Base-by-base conservation (phyloP, 2,113 vertebrate genomes). In the Sisor rabdophorus region DNA sequence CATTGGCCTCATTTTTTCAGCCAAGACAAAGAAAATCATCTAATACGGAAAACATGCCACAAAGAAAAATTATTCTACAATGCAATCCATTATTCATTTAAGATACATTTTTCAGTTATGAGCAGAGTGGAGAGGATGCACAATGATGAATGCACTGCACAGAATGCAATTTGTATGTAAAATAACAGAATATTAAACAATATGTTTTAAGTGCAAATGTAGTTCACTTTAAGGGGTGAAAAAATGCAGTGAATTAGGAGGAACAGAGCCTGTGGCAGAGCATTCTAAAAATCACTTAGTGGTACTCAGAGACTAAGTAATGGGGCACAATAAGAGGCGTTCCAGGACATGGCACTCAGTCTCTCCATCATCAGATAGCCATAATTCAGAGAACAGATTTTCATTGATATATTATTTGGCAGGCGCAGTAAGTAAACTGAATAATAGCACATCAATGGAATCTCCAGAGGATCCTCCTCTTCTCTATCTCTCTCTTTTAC, bases 91-190 rank as follows among this genome's bases (percentile, higher is more conserved):
- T 91, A 91, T 91, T 91, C 91, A 92, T 92, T 90, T 90, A 87
- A 81, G 88, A 92, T 90, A 88, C 88, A 91, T 91, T 91, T n/a
- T 92, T 91, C 88, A 92, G 92, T 91, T 91, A 92, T 86, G 84
- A 88, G 86, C 84, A 85, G 88, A 87, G 85, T 88, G 88, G 84
- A 87, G 89, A 85, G 87, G 90, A 90, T 91, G 87, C 88, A 89
- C 88, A 87, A 88, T 92, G 89, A 92, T 92, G 88, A 92, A 92
- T 92, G 90, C 87, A 83, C 89, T 76, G 88, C 87, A 88, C 85
- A 82, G 89, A 88, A 91, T 91, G 91, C 90, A 91, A 92, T 92
- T 92, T 92, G 89, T 92, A 92, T 92, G 91, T 91, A 92, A 91
- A 92, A 91, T 92, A 92, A 91, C 89, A 91, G 85, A 91, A 92